A percentile compares a stretch with the other conserved stretches of the same genome.
These are phyloP conservation scores for Mystacornis crossleyi DNA, from an alignment of 2,113 vertebrate genomes.

Conservation along the genomic window DNA sequence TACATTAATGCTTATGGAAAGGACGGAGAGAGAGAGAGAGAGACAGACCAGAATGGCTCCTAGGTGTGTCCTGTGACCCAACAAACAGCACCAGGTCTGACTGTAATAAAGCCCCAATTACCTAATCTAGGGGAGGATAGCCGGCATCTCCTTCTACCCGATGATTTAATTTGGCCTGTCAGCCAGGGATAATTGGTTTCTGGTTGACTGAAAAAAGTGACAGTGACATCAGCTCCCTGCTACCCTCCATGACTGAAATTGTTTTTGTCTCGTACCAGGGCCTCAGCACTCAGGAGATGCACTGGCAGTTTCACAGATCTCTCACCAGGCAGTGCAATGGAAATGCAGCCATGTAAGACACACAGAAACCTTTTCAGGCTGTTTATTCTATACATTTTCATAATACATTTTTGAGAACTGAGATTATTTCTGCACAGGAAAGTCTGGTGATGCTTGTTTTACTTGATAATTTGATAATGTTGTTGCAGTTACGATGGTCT, in stretches of 20 bases:
- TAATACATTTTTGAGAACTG: not conserved
- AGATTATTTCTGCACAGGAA: not conserved
- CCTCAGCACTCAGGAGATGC: not conserved
- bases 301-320: not conserved
- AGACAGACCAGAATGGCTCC: not conserved
- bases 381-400: not conserved
- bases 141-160: not conserved
- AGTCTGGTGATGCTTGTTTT: not conserved
- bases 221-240: slow-evolving; percentile 57
- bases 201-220: slow-evolving; percentile 46
- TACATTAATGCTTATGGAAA: not conserved
- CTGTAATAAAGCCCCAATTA: not conserved
- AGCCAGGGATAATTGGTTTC: slow-evolving; percentile 58
- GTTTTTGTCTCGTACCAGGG: not conserved
- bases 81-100: not conserved
- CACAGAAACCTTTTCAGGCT: not conserved
- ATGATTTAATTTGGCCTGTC: slow-evolving; percentile 50
- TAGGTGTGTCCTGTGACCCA: not conserved
- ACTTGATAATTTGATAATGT: not conserved
- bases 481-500: not conserved
- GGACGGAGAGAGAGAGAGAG: not conserved
- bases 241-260: slow-evolving; percentile 45
- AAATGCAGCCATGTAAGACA: not conserved
- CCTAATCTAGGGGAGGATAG: not conserved
- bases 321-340: not conserved